Evolutionary conservation across 1,140 invertebrate genomes (phyloP).

Genomic region (Drosophila parvula): DNA sequence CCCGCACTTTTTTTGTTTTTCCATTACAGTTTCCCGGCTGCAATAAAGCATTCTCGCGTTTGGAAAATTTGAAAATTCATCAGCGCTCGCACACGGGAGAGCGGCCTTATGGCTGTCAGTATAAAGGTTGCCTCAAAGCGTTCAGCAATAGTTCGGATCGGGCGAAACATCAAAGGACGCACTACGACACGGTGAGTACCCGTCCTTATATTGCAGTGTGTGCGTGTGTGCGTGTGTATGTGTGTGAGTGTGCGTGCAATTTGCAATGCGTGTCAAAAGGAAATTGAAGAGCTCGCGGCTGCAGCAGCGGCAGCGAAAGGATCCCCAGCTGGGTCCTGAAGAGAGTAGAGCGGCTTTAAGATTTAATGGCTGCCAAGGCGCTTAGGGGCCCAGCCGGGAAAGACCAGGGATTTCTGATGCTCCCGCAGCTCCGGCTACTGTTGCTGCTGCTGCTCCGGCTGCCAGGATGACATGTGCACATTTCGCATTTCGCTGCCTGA

Average conservation of each 20-base stretch:
- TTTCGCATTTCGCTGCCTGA: constrained; percentile 78
- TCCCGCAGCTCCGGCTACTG: constrained; percentile 15
- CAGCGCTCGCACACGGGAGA: constrained; percentile 97
- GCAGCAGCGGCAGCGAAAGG: constrained; percentile 26
- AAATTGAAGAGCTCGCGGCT: constrained; percentile 68
- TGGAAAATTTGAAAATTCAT: constrained; percentile 98
- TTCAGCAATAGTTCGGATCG: constrained; percentile 98
- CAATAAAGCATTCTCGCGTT: constrained; percentile 95
- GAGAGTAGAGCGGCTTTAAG: constrained; percentile 49
- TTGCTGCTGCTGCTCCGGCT: constrained; percentile 30
- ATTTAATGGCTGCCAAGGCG: constrained; percentile 51
- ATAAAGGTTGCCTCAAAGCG: constrained; percentile 93
- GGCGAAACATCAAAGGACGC: constrained; percentile 98
- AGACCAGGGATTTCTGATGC: constrained; percentile 20
- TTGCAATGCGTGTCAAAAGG: constrained; percentile 73
- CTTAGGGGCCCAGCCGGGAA: constrained; percentile 35
- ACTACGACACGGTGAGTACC: constrained; percentile 95
- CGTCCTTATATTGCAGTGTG: constrained; percentile 10
- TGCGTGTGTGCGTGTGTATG: constrained; percentile 16
- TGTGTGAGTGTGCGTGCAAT: constrained; percentile 39
- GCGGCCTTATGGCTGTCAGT: constrained; percentile 93
- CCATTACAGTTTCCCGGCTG: constrained; percentile 93
- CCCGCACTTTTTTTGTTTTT: constrained; percentile 45
- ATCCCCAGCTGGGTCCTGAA: constrained; percentile 22
- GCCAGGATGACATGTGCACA: constrained; percentile 74